phyloP scores from a whole-genome alignment of 2,113 vertebrate genomes.

The Lates calcarifer region DNA sequence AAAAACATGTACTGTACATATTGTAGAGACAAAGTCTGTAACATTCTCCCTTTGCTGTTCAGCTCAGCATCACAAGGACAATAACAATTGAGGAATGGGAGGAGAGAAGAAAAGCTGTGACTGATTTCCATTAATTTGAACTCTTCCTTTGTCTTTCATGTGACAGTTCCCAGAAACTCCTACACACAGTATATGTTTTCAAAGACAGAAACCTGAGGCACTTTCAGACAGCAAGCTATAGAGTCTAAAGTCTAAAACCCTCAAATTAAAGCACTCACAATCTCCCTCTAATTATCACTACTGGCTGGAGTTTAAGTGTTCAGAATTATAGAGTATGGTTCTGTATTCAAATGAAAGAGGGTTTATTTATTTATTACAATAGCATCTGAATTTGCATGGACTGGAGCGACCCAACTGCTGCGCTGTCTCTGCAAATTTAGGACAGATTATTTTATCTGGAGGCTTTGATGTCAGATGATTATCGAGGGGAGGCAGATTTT shows the following conservation, averaged over 20 bases:
- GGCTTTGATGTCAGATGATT: slow-evolving; percentile 61
- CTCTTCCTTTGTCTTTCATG: slow-evolving; percentile 5
- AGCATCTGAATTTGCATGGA: slow-evolving; percentile 43
- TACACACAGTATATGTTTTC: neutral
- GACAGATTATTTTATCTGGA: slow-evolving; percentile 57
- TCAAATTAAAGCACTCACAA: slow-evolving; percentile 17
- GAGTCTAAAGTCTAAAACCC: neutral
- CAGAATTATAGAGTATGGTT: slow-evolving; percentile 26
- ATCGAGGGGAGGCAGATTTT: slow-evolving; percentile 31
- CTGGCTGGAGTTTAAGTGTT: slow-evolving; percentile 23
- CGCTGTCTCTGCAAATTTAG: slow-evolving; percentile 63
- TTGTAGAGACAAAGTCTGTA: neutral
- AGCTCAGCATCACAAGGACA: neutral
- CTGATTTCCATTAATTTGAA: neutral
- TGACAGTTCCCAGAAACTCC: neutral
- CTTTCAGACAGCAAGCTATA: neutral
- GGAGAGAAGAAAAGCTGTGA: neutral
- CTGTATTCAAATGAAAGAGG: slow-evolving; percentile 43
- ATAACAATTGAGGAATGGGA: neutral
- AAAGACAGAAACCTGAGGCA: slow-evolving; percentile 18
- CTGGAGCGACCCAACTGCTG: slow-evolving; percentile 14
- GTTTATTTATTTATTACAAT: slow-evolving; percentile 53
- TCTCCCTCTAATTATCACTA: slow-evolving; percentile 29
- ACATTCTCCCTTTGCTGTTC: neutral
- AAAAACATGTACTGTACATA: neutral